Base-by-base conservation (phyloP, 2,113 vertebrate species). In the Bothrops jararaca region DNA sequence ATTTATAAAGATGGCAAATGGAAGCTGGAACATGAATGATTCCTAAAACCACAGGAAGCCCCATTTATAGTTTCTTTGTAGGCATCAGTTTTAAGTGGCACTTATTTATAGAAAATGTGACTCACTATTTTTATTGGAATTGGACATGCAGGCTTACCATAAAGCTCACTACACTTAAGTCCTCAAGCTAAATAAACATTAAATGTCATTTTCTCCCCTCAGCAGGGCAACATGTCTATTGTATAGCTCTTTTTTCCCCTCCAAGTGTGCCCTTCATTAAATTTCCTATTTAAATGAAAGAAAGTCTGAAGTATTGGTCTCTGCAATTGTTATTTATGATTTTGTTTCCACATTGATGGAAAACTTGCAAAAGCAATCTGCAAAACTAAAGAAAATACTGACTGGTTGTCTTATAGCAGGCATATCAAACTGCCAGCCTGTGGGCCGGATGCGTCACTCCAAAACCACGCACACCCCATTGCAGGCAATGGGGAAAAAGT, bases 101-200 rank as follows among this genome's bases (percentile, higher is more conserved):
- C 93, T 95, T 93, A 87, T 95, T 94, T 92, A 88, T 87, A 89
- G 92, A 93, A 95, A 34, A 90, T 3, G 26, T 89, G 64, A 90
- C 93, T 95, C 56, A 6, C 29, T 91, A 89, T 91, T 95, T 15
- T 92, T 85, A 91, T 7, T 3, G 50, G 91, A 94, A 92, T 29
- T 91, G 69, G 60, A 88, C 39, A 45, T 69, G 42, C 26, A 92
- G 10, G 4, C 23, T 94, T 94, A 92, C 52, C 1, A 92, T 95
- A 90, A 93, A 93, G 0, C 29, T 93, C 87, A 54, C 88, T 88
- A n/a, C 8, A 50, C 50, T 95, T 91, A 92, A 94, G 93, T 91
- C 13, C 6, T 85, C 53, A 90, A 91, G 8, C 9, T 92, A 92
- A 95, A 90, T 20, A 91, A 80, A 89, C 85, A 95, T 90, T 88